Percentiles rank a stretch among this genome's conserved stretches.
Evolutionary conservation across 2,888 invertebrate genomes (phyloP).

Genomic region (Pomacea canaliculata): DNA sequence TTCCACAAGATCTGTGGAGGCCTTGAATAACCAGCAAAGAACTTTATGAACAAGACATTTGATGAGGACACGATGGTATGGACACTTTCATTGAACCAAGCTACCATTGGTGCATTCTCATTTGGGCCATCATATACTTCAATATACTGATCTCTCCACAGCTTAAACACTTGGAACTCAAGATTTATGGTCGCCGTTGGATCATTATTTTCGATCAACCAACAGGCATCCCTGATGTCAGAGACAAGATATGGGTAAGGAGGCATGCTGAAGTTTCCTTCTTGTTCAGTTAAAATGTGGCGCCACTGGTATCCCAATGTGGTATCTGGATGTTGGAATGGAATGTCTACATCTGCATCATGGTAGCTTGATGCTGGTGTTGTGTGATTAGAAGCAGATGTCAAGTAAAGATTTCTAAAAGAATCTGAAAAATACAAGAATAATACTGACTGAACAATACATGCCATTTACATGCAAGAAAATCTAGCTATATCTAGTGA

Average conservation of each 20-base stretch:
- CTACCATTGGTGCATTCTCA: background rate
- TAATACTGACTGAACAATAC: too few species aligned
- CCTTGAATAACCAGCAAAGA: background rate
- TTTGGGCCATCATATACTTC: constrained; percentile 13
- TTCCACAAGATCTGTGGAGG: background rate
- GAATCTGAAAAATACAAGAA: too few species aligned
- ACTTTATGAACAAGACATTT: constrained; percentile 7
- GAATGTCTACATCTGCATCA: too few species aligned
- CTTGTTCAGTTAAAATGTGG: background rate
- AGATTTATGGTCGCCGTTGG: constrained; percentile 8
- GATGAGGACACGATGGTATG: background rate
- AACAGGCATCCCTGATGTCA: constrained; percentile 1
- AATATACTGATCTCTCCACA: background rate
- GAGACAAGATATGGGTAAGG: background rate
- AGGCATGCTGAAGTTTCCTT: constrained; percentile 23
- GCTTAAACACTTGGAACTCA: background rate
- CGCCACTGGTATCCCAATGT: background rate
- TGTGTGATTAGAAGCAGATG: too few species aligned
- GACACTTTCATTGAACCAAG: background rate
- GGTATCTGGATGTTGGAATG: too few species aligned
- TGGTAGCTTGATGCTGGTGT: too few species aligned
- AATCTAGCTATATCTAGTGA: too few species aligned
- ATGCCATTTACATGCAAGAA: too few species aligned
- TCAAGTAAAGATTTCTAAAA: too few species aligned
- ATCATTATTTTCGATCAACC: constrained; percentile 14